phyloP scores from a whole-genome alignment of 2,113 vertebrate species.

The Antigone vipio region DNA sequence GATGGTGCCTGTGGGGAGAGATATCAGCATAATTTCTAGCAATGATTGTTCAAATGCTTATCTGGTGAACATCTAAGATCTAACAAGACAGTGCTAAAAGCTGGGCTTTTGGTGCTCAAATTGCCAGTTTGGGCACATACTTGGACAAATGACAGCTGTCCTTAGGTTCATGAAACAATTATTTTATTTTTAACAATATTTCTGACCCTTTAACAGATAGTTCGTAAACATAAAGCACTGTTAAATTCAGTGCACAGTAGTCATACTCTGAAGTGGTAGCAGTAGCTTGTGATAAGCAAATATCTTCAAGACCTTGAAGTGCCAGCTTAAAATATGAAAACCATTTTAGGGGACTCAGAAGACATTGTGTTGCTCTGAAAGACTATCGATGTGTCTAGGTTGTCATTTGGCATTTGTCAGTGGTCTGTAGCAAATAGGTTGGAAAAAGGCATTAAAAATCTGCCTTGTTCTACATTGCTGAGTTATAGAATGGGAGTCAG shows the following conservation, averaged over 20 bases:
- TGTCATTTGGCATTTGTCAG: not conserved
- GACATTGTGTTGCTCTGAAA: not conserved
- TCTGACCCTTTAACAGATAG: not conserved
- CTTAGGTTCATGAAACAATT: not conserved
- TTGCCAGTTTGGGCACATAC: not conserved
- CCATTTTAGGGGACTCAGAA: not conserved
- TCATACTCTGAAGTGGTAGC: not conserved
- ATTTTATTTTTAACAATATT: not conserved
- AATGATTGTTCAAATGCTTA: not conserved
- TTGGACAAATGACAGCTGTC: not conserved
- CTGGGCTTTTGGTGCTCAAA: not conserved
- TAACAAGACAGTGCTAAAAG: not conserved
- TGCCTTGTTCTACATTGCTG: not conserved
- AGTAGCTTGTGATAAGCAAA: not conserved
- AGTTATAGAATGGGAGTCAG: not conserved
- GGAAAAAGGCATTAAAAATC: not conserved
- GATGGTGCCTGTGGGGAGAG: too few species aligned
- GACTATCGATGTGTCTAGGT: not conserved
- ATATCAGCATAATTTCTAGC: not conserved
- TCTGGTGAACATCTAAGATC: too few species aligned
- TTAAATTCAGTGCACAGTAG: accelerated
- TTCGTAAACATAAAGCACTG: not conserved
- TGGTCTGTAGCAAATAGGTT: not conserved
- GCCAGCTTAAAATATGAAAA: not conserved
- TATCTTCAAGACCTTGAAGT: not conserved